Percentiles rank a stretch among this genome's conserved stretches.
phyloP scores from a whole-genome alignment of 2,797 vertebrate genomes.

The Borostomias antarcticus region DNA sequence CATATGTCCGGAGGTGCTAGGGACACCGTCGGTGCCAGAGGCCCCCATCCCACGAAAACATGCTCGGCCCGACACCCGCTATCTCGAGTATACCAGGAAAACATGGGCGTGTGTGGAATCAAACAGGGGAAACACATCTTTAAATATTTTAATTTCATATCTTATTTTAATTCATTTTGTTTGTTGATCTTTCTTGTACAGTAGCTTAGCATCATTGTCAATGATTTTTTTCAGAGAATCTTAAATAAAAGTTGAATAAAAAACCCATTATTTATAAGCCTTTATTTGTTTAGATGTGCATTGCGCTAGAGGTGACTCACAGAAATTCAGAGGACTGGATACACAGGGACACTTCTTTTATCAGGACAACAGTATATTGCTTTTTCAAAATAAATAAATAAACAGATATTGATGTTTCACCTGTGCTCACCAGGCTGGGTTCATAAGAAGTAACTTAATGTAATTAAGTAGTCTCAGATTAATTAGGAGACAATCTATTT shows the following conservation, averaged over 20 bases:
- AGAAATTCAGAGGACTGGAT: background rate
- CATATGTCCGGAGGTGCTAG: constrained; percentile 39
- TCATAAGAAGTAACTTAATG: constrained; percentile 63
- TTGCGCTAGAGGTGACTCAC: background rate
- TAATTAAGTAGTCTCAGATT: constrained; percentile 77
- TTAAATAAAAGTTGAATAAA: too few species aligned
- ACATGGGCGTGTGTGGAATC: background rate
- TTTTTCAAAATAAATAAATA: constrained; percentile 33
- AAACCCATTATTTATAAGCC: too few species aligned
- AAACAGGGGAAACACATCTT: background rate
- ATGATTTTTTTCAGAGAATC: too few species aligned
- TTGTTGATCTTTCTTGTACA: too few species aligned
- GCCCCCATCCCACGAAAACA: constrained; percentile 14
- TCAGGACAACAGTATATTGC: constrained; percentile 27
- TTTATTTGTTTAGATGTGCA: background rate
- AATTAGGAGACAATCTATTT: constrained; percentile 74
- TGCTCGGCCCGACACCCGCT: background rate
- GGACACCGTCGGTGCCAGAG: constrained; percentile 15
- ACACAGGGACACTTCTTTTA: background rate
- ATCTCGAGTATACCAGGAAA: constrained; percentile 19
- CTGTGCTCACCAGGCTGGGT: constrained; percentile 50
- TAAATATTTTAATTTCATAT: too few species aligned
- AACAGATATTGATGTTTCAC: constrained; percentile 53
- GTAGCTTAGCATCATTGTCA: too few species aligned
- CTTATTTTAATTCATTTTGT: too few species aligned